phyloP scores from a whole-genome alignment of 2,888 invertebrate species.

The Brachylomia viminalis region DNA sequence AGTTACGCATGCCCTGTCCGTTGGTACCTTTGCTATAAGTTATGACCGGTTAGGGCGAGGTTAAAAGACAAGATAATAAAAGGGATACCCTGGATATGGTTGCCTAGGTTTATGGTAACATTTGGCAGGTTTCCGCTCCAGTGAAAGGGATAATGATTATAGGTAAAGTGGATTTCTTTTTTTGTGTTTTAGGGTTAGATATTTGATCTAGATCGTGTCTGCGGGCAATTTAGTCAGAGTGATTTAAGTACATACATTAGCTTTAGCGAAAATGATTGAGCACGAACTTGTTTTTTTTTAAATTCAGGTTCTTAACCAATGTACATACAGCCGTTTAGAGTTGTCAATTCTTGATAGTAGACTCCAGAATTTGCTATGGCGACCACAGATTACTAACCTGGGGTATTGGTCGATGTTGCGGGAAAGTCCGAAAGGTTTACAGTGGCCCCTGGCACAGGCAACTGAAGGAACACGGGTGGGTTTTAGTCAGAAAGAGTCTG shows the following conservation, averaged over 20 bases:
- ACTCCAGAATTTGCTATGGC: too few species aligned
- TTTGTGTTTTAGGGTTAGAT: constrained; percentile 9
- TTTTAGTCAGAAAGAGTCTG: too few species aligned
- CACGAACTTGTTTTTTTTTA: neutral
- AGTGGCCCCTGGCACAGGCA: too few species aligned
- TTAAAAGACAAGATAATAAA: constrained; percentile 73
- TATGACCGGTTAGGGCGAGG: constrained; percentile 68
- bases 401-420: neutral
- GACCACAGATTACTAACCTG: neutral
- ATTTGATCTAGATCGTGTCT: constrained; percentile 15
- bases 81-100: constrained; percentile 52
- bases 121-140: constrained; percentile 56
- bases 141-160: constrained; percentile 57
- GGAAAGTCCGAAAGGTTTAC: too few species aligned
- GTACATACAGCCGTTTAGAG: too few species aligned
- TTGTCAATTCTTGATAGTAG: neutral
- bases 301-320: neutral
- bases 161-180: constrained; percentile 24
- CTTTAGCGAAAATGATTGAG: neutral
- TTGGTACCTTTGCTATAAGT: constrained; percentile 62
- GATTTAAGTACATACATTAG: constrained; percentile 13
- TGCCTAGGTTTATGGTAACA: constrained; percentile 33
- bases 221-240: neutral
- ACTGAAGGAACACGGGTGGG: too few species aligned
- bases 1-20: constrained; percentile 63